Conservation (phyloP, 2,888 invertebrate species). For the Germaria angustata region DNA sequence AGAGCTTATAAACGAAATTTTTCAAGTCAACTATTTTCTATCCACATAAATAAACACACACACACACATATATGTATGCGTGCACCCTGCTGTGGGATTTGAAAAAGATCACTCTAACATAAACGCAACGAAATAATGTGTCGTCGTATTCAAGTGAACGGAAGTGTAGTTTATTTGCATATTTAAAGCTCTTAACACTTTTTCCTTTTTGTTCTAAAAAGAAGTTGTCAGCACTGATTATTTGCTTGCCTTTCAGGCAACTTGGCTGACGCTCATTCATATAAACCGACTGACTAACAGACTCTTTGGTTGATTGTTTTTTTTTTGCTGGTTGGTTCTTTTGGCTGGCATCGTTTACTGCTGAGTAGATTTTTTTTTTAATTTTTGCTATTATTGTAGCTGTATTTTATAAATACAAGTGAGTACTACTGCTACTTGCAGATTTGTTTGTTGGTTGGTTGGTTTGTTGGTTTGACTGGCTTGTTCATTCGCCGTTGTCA, state of each 20-base stretch:
- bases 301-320: conserved; percentile 38
- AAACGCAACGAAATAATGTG: no score
- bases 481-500: conserved; percentile 43
- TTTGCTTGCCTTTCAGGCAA: conserved; percentile 13
- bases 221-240: conserved; percentile 25
- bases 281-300: conserved; percentile 17
- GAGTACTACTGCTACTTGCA: conserved; percentile 42
- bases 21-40: no score
- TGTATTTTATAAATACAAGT: conserved; percentile 29
- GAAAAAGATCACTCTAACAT: no score
- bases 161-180: no score
- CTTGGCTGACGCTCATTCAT: neutral
- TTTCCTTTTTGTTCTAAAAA: neutral
- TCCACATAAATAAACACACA: no score
- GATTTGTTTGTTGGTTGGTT: conserved; percentile 32
- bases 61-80: no score
- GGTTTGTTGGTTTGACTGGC: conserved; percentile 31
- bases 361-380: conserved; percentile 5
- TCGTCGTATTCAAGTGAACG: no score
- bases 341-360: conserved; percentile 36
- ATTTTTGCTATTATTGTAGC: conserved; percentile 25
- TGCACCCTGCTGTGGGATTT: no score
- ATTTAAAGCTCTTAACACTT: no score
- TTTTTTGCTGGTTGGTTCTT: conserved; percentile 44
- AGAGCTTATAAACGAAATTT: no score